Evolutionary conservation across 2,888 invertebrate species (phyloP).

Genomic region (Sycophila texana): DNA sequence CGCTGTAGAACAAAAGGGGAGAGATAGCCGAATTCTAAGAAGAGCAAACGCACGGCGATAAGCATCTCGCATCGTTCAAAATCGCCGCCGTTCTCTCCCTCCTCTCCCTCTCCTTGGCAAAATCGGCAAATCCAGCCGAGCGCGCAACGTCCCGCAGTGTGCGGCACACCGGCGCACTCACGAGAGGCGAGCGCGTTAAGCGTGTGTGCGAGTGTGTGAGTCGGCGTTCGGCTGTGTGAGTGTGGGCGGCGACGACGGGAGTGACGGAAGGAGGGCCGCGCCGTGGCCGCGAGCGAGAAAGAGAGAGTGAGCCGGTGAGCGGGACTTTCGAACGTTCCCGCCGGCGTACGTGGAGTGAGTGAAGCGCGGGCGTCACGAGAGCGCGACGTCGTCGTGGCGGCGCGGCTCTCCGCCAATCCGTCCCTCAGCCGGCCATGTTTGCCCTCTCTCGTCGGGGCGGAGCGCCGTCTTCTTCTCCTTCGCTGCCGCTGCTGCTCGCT

Average conservation of each 20-base stretch:
- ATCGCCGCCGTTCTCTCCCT: conserved; percentile 21
- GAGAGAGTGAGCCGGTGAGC: conserved; percentile 61
- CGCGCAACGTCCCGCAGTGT: not conserved
- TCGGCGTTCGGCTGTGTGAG: conserved; percentile 33
- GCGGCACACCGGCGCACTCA: not conserved
- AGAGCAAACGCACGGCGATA: conserved; percentile 37
- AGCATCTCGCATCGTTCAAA: conserved; percentile 49
- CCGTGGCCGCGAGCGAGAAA: conserved; percentile 63
- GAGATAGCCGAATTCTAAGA: conserved; percentile 34
- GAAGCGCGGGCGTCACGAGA: conserved; percentile 73
- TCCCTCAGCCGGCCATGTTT: conserved; percentile 80
- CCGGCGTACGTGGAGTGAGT: conserved; percentile 63
- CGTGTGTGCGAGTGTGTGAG: not conserved
- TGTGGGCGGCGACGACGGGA: conserved; percentile 57
- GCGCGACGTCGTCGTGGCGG: conserved; percentile 71
- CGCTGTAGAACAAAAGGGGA: conserved; percentile 28
- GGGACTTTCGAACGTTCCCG: conserved; percentile 25
- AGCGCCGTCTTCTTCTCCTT: conserved; percentile 69
- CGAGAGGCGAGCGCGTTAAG: not conserved
- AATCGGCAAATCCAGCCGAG: not conserved
- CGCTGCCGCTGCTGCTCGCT: conserved; percentile 21
- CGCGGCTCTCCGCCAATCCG: conserved; percentile 79
- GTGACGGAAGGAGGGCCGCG: conserved; percentile 68
- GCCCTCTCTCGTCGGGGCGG: conserved; percentile 79
- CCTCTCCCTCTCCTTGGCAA: not conserved